phyloP scores from a whole-genome alignment of 2,797 vertebrate genomes.

The Trichosurus vulpecula region DNA sequence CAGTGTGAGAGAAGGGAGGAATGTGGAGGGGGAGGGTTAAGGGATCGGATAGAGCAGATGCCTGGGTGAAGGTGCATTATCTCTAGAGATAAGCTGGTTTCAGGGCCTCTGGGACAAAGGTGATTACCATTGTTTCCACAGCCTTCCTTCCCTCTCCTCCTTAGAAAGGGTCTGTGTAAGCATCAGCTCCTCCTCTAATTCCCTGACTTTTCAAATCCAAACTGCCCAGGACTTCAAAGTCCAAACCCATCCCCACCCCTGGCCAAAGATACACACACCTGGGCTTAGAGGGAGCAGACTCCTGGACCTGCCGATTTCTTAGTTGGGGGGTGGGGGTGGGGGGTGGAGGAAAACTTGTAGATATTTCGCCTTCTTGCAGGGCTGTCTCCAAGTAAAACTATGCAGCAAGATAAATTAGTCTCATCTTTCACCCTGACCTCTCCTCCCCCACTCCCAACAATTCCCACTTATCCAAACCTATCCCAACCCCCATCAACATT shows the following conservation, averaged over 20 bases:
- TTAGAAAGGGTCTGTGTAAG: not conserved
- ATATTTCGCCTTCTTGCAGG: not conserved
- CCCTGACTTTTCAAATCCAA: not conserved
- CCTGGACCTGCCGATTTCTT: not conserved
- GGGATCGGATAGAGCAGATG: not conserved
- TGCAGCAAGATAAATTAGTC: not conserved
- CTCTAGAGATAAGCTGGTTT: not conserved
- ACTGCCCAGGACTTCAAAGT: not conserved
- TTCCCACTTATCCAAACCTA: not conserved
- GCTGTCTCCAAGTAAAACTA: not conserved
- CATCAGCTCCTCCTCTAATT: not conserved
- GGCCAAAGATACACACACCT: not conserved
- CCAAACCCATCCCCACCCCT: not conserved
- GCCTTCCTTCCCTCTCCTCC: not conserved
- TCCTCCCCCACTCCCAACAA: not conserved
- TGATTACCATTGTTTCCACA: not conserved
- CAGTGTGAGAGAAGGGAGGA: not conserved
- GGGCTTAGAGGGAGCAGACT: not conserved
- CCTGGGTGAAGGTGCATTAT: not conserved
- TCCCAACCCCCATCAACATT: not conserved
- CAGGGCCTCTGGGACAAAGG: not conserved
- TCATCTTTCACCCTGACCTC: not conserved
- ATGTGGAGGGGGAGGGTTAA: not conserved
- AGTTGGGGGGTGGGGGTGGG: no score
- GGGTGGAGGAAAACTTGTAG: not conserved